Conservation (phyloP, 2,888 invertebrate genomes). For the Hypsopygia costalis region DNA sequence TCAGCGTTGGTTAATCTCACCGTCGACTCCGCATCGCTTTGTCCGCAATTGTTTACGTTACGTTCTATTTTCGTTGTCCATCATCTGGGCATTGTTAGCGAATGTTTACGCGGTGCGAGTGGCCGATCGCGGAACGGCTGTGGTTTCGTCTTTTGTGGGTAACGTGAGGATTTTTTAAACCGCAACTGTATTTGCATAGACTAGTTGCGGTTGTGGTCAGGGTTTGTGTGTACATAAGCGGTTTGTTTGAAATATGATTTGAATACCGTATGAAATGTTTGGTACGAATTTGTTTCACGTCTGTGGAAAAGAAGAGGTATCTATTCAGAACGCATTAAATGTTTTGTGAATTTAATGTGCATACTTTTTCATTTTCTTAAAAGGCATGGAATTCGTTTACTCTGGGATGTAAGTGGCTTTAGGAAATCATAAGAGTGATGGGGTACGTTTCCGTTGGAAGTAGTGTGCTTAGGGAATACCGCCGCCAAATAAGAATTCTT, state of each 20-base stretch:
- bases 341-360: too few species aligned
- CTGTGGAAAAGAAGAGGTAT: too few species aligned
- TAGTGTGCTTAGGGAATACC: too few species aligned
- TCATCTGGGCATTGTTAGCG: conserved; percentile 78
- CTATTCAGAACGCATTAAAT: too few species aligned
- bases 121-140: conserved; percentile 41
- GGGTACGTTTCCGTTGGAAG: too few species aligned
- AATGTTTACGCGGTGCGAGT: conserved; percentile 54
- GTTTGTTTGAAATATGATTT: neutral
- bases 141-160: conserved; percentile 48
- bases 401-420: too few species aligned
- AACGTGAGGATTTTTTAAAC: conserved; percentile 2
- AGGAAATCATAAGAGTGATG: too few species aligned
- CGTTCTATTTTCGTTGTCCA: conserved; percentile 76
- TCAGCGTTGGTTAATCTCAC: conserved; percentile 60
- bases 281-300: too few species aligned
- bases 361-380: too few species aligned
- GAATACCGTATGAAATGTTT: too few species aligned
- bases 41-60: conserved; percentile 73
- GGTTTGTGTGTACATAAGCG: conserved; percentile 15
- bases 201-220: conserved; percentile 6
- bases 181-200: conserved; percentile 7
- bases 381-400: too few species aligned
- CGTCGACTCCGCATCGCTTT: conserved; percentile 59
- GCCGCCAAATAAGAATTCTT: too few species aligned